Evolutionary conservation across 2,888 invertebrate species (phyloP).

Genomic region (Netelia fuscicornis): DNA sequence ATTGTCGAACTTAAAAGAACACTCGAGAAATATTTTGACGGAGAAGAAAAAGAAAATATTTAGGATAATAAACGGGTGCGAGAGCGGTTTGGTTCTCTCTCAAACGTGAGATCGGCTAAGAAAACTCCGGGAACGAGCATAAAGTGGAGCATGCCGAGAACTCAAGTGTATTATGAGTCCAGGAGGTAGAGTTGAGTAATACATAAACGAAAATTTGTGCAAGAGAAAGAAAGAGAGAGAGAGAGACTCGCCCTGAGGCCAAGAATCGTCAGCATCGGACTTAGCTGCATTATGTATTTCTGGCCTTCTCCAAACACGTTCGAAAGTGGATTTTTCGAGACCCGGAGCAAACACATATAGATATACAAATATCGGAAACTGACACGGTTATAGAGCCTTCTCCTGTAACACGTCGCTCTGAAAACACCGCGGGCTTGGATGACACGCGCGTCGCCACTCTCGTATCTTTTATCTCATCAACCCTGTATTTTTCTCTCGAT

Average conservation of each 20-base stretch:
- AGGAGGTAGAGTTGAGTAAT: constrained; percentile 28
- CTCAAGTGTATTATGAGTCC: not conserved
- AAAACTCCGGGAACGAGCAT: constrained; percentile 18
- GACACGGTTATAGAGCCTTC: constrained; percentile 60
- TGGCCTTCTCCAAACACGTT: constrained; percentile 69
- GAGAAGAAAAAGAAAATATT: constrained; percentile 17
- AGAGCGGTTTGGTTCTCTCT: not conserved
- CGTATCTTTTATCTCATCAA: constrained; percentile 39
- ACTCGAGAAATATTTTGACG: constrained; percentile 20
- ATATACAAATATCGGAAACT: not conserved
- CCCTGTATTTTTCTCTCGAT: constrained; percentile 33
- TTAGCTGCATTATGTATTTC: constrained; percentile 63
- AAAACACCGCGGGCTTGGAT: constrained; percentile 54
- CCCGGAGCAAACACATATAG: constrained; percentile 42
- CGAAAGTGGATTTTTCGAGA: constrained; percentile 69
- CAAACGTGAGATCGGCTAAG: not conserved
- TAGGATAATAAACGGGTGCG: constrained; percentile 13
- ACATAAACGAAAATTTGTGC: constrained; percentile 20
- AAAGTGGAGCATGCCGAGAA: constrained; percentile 19
- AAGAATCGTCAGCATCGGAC: constrained; percentile 17
- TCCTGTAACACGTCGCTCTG: constrained; percentile 65
- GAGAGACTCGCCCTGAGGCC: not conserved
- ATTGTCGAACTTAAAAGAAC: not conserved
- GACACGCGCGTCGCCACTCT: constrained; percentile 22
- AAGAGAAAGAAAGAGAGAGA: not conserved